Percentiles rank a stretch among this genome's conserved stretches.
These are phyloP conservation scores for Melanerpes aurifrons DNA, from an alignment of 2,113 vertebrate species.

Conservation along the genomic window DNA sequence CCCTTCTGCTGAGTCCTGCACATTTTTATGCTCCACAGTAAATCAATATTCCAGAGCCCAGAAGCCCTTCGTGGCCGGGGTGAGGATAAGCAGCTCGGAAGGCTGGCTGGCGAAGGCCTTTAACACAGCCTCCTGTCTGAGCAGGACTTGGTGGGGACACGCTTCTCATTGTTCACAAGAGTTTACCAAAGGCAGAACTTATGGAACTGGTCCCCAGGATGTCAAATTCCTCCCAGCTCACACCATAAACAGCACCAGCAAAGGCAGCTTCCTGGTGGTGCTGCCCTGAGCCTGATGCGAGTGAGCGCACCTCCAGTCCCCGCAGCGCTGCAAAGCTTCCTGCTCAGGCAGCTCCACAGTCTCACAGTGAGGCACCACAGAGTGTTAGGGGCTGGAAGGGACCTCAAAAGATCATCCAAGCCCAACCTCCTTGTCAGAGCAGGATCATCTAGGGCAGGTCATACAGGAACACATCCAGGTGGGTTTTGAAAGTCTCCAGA, in stretches of 20 bases:
- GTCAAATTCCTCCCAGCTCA: background rate
- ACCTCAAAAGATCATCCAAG: no score
- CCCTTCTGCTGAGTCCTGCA: conserved; percentile 61
- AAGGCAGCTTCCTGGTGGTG: accelerated
- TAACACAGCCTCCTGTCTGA: background rate
- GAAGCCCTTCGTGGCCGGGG: background rate
- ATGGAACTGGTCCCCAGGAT: background rate
- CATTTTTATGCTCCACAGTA: conserved; percentile 51
- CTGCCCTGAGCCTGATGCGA: background rate
- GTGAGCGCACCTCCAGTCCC: background rate
- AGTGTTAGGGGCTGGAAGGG: no score
- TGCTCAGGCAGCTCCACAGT: background rate
- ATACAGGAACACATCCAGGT: no score
- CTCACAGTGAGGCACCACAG: background rate
- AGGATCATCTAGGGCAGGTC: no score
- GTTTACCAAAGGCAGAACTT: background rate
- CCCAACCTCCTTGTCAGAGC: no score
- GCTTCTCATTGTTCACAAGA: background rate
- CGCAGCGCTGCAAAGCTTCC: background rate
- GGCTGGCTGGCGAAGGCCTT: background rate
- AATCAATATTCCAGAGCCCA: conserved; percentile 53
- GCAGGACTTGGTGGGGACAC: background rate
- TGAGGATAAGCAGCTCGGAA: background rate
- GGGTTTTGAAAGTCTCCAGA: no score
- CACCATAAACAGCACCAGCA: background rate